Percentiles rank a stretch among this genome's conserved stretches.
Evolutionary conservation across 2,113 vertebrate species (phyloP).

Genomic region (Marmota monax): DNA sequence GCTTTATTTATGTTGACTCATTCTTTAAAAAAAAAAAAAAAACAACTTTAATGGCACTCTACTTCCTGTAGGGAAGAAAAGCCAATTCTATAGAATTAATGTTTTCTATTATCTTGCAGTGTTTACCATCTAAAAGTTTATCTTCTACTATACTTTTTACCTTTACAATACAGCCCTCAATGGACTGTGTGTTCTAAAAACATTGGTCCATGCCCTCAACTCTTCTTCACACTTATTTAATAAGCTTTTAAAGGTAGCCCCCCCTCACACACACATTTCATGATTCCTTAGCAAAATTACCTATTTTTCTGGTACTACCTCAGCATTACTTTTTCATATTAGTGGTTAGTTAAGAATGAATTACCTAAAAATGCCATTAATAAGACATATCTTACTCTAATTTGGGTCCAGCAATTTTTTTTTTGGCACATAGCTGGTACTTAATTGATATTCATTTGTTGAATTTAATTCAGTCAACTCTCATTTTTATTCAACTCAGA

Average conservation of each 20-base stretch:
- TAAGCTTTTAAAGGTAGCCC: not conserved
- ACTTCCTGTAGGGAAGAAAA: not conserved
- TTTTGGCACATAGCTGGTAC: not conserved
- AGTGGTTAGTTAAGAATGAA: constrained; percentile 45
- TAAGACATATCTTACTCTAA: constrained; percentile 22
- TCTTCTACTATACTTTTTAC: not conserved
- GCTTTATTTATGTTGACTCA: not conserved
- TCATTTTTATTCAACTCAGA: constrained; percentile 56
- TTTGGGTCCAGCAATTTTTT: not conserved
- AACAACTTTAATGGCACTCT: not conserved
- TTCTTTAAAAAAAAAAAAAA: not conserved
- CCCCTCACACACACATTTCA: not conserved
- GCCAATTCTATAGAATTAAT: not conserved
- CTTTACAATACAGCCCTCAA: not conserved
- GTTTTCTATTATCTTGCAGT: not conserved
- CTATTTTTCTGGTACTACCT: constrained; percentile 22
- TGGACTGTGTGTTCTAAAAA: not conserved
- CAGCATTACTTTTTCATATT: not conserved
- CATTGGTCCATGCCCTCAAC: not conserved
- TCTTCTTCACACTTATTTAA: not conserved
- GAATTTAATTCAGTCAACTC: constrained; percentile 42
- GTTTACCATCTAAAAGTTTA: not conserved
- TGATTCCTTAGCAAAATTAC: not conserved
- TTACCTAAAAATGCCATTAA: not conserved
- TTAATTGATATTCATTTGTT: not conserved